Conservation (phyloP, 2,888 invertebrate species). For the Carpatolechia fugitivella region DNA sequence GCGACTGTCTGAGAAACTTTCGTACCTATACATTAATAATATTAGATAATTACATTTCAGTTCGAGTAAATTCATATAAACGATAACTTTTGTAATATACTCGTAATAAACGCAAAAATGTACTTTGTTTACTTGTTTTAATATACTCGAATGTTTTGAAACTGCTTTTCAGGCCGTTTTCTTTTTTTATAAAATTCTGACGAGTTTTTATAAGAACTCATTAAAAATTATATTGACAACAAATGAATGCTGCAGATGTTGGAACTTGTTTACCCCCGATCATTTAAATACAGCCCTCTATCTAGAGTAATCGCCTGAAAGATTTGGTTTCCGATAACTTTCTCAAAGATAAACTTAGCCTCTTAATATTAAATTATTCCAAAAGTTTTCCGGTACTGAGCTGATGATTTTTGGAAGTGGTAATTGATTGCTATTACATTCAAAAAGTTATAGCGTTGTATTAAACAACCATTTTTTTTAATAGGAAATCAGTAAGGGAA, state of each 20-base stretch:
- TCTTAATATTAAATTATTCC: conserved; percentile 67
- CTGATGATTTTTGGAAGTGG: conserved; percentile 45
- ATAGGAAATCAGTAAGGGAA: no score
- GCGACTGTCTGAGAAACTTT: neutral
- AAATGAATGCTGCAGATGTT: no score
- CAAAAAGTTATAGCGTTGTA: no score
- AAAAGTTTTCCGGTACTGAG: conserved; percentile 47
- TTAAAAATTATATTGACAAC: no score
- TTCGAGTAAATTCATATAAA: neutral
- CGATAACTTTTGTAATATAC: no score
- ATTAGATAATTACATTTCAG: neutral
- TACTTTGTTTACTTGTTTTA: no score
- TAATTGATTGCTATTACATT: conserved; percentile 63
- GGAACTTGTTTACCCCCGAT: conserved; percentile 7
- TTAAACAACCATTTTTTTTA: no score
- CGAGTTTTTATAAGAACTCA: no score
- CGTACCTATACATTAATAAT: neutral
- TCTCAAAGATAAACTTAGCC: conserved; percentile 56
- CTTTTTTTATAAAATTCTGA: no score
- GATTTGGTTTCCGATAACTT: conserved; percentile 59
- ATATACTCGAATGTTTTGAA: no score
- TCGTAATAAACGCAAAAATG: no score
- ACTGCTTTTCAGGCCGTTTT: no score
- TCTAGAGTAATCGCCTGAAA: conserved; percentile 47
- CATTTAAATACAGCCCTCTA: conserved; percentile 13